Evolutionary conservation across 2,888 invertebrate genomes (phyloP), one percentile per base, ranked within the genome.

Genomic region (Agriopis marginaria): DNA sequence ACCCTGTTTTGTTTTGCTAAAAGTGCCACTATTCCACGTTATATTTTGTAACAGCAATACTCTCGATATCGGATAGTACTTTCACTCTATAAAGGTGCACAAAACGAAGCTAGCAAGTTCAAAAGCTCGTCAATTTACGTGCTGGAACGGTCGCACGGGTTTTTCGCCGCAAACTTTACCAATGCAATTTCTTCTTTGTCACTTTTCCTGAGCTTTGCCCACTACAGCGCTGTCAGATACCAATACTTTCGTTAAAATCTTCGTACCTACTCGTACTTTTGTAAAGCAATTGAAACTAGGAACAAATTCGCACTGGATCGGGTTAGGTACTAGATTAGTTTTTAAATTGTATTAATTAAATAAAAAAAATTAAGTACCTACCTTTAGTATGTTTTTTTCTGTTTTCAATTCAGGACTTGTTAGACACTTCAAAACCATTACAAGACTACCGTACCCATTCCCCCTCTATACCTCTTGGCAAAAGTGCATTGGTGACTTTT

Each of bases 121-220:
- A 71, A 72, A 72, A 72, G 69, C 75, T 71, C 69, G 69, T 72
- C 71, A 75, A 71, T 73, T 72, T 69, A 71, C 68, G 59, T 40
- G 61, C 63, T 51, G 63, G 68, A 64, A 69, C 54, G 71, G 50
- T 62, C 23, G 71, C 56, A 32, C 56, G 65, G 69, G 62, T 60
- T 75, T 75, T 75, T 70, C 65, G 64, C 75, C 62, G 64, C 70
- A 70, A 71, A 70, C 71, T 71, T 65, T 66, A 32, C 61, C 71
- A 61, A 65, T 71, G 64, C 71, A 71, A 71, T 75, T 75, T 75
- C 71, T 70, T 70, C 63, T 72, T 68, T 72, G 72, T 75, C 72
- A 69, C 69, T 71, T 71, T 71, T 56, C 50, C 50, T 39, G 65
- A 62, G 65, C 68, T 69, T 64, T 56, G 65, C 61, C 65, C 61